Percentiles rank a stretch among this genome's conserved stretches.
Conservation (phyloP, 2,888 invertebrate genomes). For the Macropis europaea region DNA sequence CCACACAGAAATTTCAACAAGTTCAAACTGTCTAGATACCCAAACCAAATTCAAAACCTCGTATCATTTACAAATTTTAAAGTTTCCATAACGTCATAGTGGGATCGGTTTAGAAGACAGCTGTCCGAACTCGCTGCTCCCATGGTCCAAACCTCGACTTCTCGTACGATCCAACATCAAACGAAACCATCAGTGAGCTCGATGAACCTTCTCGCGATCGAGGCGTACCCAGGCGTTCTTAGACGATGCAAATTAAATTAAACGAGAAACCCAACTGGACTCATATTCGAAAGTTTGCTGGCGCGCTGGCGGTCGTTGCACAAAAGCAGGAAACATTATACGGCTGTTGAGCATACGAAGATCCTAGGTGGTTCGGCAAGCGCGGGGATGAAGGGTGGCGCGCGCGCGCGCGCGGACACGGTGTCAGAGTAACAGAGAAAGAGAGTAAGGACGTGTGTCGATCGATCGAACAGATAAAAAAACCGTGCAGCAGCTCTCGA, state of each 20-base stretch:
- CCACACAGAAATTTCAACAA: too few species aligned
- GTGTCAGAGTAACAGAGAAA: not conserved
- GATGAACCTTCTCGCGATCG: not conserved
- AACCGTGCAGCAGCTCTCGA: constrained; percentile 53
- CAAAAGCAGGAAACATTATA: constrained; percentile 37
- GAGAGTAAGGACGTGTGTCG: constrained; percentile 21
- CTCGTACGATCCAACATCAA: too few species aligned
- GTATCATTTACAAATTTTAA: too few species aligned
- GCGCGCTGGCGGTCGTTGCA: not conserved
- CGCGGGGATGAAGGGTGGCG: constrained; percentile 15
- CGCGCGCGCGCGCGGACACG: not conserved
- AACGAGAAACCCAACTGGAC: constrained; percentile 6
- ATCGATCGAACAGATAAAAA: constrained; percentile 53
- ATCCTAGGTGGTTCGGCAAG: constrained; percentile 15
- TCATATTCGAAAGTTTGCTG: constrained; percentile 12
- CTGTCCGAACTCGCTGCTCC: too few species aligned
- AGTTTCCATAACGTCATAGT: too few species aligned
- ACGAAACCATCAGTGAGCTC: not conserved
- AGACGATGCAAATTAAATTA: not conserved
- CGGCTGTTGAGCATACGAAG: constrained; percentile 20
- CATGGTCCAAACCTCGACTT: too few species aligned
- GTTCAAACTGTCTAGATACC: too few species aligned
- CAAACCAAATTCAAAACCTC: too few species aligned
- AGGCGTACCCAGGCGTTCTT: constrained; percentile 4
- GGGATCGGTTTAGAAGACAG: too few species aligned